Conservation (phyloP, 2,797 vertebrate species). For the Remorina albescens region DNA sequence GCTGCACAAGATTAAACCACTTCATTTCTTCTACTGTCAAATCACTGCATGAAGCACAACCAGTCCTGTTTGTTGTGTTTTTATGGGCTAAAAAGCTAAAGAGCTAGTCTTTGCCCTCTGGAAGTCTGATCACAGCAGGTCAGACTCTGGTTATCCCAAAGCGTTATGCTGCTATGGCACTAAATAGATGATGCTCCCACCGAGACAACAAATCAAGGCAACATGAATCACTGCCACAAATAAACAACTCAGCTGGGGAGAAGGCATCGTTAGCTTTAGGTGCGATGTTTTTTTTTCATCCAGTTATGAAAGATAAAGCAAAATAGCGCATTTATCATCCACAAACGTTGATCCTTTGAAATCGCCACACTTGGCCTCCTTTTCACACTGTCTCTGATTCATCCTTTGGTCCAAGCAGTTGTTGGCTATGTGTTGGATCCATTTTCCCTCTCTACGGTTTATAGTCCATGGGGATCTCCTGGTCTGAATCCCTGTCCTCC, state of each 20-base stretch:
- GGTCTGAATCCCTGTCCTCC: slow-evolving; percentile 53
- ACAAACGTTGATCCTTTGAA: slow-evolving; percentile 57
- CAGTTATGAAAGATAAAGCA: slow-evolving; percentile 22
- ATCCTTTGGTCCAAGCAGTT: slow-evolving; percentile 52
- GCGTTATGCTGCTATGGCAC: slow-evolving; percentile 29
- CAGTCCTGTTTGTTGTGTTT: background rate
- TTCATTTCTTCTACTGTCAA: slow-evolving; percentile 6
- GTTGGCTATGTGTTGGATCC: slow-evolving; percentile 48
- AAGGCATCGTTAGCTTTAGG: background rate
- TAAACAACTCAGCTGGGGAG: slow-evolving; percentile 13
- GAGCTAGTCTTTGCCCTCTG: slow-evolving; percentile 24
- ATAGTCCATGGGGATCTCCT: slow-evolving; percentile 70
- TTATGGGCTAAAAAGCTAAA: slow-evolving; percentile 14
- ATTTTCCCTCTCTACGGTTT: slow-evolving; percentile 51
- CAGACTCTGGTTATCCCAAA: slow-evolving; percentile 38
- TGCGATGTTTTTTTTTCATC: slow-evolving; percentile 22
- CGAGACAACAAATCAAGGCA: slow-evolving; percentile 29
- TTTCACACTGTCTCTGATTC: slow-evolving; percentile 32
- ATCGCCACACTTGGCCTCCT: slow-evolving; percentile 30
- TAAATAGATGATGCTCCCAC: slow-evolving; percentile 57
- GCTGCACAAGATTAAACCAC: background rate
- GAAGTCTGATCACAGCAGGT: slow-evolving; percentile 27
- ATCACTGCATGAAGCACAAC: slow-evolving; percentile 3
- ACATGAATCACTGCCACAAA: slow-evolving; percentile 36
- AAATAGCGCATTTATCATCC: slow-evolving; percentile 60